These are phyloP conservation scores for Cheilosia grossa DNA, from an alignment of 2,888 invertebrate species.

Conservation along the genomic window DNA sequence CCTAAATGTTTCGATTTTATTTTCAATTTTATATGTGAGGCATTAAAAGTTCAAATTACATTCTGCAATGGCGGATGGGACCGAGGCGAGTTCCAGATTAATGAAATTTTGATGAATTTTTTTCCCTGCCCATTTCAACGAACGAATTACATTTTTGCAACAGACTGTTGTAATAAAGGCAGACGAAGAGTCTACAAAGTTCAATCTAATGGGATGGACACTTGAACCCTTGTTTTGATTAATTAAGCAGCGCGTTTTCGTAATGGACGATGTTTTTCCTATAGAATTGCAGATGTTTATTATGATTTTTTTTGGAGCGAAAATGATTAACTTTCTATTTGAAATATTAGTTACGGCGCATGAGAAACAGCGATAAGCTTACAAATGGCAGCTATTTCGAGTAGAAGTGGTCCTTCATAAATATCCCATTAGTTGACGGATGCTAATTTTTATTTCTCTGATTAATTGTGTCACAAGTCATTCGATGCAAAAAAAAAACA, in stretches of 20 bases:
- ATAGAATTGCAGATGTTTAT: no score
- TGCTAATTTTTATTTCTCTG: no score
- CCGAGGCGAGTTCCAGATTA: slow-evolving; percentile 29
- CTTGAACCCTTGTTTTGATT: not conserved
- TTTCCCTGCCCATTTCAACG: not conserved
- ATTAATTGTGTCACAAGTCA: no score
- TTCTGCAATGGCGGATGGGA: slow-evolving; percentile 38
- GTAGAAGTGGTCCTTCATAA: no score
- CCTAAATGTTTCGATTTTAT: slow-evolving; percentile 53
- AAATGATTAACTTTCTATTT: no score
- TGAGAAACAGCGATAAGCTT: no score
- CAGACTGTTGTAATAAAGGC: not conserved
- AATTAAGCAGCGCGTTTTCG: not conserved
- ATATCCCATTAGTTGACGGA: no score
- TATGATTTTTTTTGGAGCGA: no score
- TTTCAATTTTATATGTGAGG: slow-evolving; percentile 44
- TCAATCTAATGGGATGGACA: not conserved
- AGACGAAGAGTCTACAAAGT: slow-evolving; percentile 6
- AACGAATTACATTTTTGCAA: slow-evolving; percentile 10
- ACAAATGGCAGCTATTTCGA: no score
- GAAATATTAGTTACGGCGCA: no score
- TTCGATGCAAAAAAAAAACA: no score
- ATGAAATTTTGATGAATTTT: slow-evolving; percentile 51
- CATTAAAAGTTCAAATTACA: slow-evolving; percentile 70
- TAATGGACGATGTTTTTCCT: not conserved